phyloP scores from a whole-genome alignment of 2,888 invertebrate species.

The Hedychridium roseum region DNA sequence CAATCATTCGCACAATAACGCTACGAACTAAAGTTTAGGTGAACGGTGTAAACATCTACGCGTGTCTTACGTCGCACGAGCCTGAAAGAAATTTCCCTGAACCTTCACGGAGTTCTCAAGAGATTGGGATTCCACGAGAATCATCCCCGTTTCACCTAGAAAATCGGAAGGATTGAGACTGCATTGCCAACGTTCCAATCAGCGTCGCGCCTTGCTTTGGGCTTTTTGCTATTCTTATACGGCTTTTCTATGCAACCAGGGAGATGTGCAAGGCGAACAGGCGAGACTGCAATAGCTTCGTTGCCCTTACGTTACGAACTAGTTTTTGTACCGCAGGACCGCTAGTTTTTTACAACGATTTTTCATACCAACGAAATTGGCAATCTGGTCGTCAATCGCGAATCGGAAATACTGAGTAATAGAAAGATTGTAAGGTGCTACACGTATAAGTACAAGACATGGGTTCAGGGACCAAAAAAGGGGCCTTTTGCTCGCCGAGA shows the following conservation, averaged over 20 bases:
- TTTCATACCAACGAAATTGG: too few relatives aligned
- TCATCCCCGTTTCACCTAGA: constrained; percentile 5
- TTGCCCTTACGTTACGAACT: too few relatives aligned
- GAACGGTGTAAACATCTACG: too few relatives aligned
- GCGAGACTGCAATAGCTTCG: not conserved
- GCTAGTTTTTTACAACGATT: too few relatives aligned
- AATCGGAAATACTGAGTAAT: constrained; percentile 17
- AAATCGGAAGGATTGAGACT: not conserved
- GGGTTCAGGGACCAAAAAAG: constrained; percentile 53
- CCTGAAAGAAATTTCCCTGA: constrained; percentile 37
- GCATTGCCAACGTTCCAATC: constrained; percentile 17
- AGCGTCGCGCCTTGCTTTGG: not conserved
- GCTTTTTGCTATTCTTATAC: not conserved
- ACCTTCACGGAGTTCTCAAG: constrained; percentile 26
- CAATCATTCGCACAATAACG: constrained; percentile 21
- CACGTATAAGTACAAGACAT: constrained; percentile 36
- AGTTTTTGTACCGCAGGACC: too few relatives aligned
- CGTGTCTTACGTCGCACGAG: constrained; percentile 16
- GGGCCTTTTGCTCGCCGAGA: constrained; percentile 34
- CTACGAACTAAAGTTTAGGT: constrained; percentile 14
- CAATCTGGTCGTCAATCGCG: constrained; percentile 6
- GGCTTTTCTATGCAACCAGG: not conserved
- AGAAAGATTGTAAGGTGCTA: constrained; percentile 32
- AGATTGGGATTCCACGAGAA: constrained; percentile 16
- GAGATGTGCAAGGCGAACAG: too few relatives aligned